Evolutionary conservation across 2,113 vertebrate species (phyloP).

Genomic region (Nothocercus nigrocapillus): DNA sequence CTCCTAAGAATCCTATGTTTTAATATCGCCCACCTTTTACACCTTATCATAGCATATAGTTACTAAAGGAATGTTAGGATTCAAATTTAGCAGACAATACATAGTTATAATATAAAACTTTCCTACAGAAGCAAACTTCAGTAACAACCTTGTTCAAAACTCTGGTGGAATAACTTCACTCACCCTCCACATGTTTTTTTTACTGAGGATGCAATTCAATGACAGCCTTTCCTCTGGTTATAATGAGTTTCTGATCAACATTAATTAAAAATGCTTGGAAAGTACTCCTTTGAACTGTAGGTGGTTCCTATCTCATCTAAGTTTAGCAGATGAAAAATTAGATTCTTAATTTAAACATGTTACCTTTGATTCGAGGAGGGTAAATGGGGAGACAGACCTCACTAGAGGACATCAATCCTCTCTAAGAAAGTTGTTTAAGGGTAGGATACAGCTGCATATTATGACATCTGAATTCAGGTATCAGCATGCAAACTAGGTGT

Average conservation of each 20-base stretch:
- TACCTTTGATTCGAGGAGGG: not conserved
- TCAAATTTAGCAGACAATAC: not conserved
- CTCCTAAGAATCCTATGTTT: not conserved
- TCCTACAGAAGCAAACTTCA: not conserved
- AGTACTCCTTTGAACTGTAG: not conserved
- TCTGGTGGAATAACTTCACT: not conserved
- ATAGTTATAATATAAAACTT: not conserved
- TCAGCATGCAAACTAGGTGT: not conserved
- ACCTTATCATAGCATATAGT: not conserved
- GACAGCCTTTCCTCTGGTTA: not conserved
- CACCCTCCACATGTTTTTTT: not conserved
- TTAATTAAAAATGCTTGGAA: constrained; percentile 34
- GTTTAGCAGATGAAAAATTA: constrained; percentile 35
- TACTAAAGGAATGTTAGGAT: not conserved
- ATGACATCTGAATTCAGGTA: not conserved
- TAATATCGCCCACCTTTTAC: not conserved
- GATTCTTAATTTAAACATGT: constrained; percentile 29
- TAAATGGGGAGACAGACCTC: not conserved
- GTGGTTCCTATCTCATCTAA: constrained; percentile 11
- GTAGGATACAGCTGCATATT: not conserved
- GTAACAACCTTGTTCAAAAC: not conserved
- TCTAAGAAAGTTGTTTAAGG: not conserved
- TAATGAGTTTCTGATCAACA: constrained; percentile 40
- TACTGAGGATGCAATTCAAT: not conserved
- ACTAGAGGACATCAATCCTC: not conserved